Base-by-base conservation (phyloP, 2,888 invertebrate genomes). In the Dromius quadrimaculatus region DNA sequence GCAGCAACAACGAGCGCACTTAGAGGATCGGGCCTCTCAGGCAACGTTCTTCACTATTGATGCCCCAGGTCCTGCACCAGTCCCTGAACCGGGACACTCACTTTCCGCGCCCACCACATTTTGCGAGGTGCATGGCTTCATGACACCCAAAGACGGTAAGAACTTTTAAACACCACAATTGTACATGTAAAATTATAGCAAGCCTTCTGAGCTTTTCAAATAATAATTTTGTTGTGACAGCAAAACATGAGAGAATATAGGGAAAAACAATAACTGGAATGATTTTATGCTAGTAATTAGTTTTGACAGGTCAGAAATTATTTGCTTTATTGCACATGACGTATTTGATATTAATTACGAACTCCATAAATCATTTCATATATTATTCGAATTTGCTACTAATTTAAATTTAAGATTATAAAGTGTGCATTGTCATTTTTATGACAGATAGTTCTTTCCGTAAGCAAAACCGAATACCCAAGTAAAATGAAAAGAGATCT, bases 121-220 rank as follows among this genome's bases (percentile, higher is more conserved):
- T 79, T 87, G 87, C 76, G 86, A 87, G 76, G 87, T 87, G 71
- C 87, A 87, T 75, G 87, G 87, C 74, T 87, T 83, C 78, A 83
- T 84, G 75, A 83, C 85, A 28, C 83, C 84, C 3, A 86, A 86
- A 82, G 84, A 86, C 85, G 86, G 86, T 87, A 83, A 79, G 76
- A n/a, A n/a, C n/a, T n/a, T n/a, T 32, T 17, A 32, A 13, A 17
- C 57, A 34, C 15, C 2, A 28, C 11, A 13, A 28, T n/a, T 13
- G 23, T 9, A 11, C 20, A 38, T 38, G n/a, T 4, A 38, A 38
- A n/a, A 28, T 28, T 8, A 28, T 8, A 3, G 28, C 28, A 5
- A 3, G 8, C 3, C 8, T 28, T 28, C 28, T 28, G 28, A 5
- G 28, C n/a, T n/a, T n/a, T n/a, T n/a, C n/a, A 3, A 28, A 28